Evolutionary conservation across 2,888 invertebrate genomes (phyloP).

Genomic region (Dasysyrphus tricinctus): DNA sequence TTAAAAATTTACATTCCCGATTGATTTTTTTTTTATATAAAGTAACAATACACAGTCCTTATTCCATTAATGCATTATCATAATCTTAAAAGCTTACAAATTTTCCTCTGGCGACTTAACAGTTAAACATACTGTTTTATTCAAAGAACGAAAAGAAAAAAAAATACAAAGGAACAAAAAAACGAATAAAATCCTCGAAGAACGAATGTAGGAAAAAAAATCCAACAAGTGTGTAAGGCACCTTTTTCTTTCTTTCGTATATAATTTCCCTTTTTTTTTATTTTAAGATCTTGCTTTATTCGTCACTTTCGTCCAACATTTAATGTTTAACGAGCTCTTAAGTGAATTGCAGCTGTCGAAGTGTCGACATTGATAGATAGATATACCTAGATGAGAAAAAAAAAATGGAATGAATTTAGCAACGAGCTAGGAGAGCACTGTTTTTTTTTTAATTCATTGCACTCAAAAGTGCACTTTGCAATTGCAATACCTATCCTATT

Average conservation of each 20-base stretch:
- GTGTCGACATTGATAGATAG: conserved; percentile 43
- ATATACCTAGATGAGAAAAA: conserved; percentile 10
- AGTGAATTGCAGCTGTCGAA: conserved; percentile 63
- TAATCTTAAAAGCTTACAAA: background rate
- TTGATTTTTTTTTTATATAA: background rate
- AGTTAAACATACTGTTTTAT: conserved; percentile 18
- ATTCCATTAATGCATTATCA: background rate
- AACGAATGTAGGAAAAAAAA: conserved; percentile 2
- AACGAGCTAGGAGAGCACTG: background rate
- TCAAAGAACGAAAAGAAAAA: background rate
- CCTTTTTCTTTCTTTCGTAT: background rate
- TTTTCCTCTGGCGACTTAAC: background rate
- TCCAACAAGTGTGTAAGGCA: conserved; percentile 34
- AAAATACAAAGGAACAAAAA: background rate
- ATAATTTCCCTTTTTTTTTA: conserved; percentile 40
- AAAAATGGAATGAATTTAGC: conserved; percentile 9
- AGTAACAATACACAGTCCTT: too few relatives aligned
- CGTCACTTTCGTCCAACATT: conserved; percentile 49
- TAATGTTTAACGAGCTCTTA: conserved; percentile 69
- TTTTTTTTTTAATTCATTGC: conserved; percentile 43
- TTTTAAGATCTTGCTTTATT: conserved; percentile 44
- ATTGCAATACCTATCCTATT: background rate
- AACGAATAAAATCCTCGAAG: conserved; percentile 6
- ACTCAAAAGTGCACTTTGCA: conserved; percentile 46
- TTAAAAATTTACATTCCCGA: too few relatives aligned